A percentile compares a stretch with the other conserved stretches of the same genome.
Evolutionary conservation across 2,797 vertebrate genomes (phyloP).

Genomic region (Hafferia zeledoni): DNA sequence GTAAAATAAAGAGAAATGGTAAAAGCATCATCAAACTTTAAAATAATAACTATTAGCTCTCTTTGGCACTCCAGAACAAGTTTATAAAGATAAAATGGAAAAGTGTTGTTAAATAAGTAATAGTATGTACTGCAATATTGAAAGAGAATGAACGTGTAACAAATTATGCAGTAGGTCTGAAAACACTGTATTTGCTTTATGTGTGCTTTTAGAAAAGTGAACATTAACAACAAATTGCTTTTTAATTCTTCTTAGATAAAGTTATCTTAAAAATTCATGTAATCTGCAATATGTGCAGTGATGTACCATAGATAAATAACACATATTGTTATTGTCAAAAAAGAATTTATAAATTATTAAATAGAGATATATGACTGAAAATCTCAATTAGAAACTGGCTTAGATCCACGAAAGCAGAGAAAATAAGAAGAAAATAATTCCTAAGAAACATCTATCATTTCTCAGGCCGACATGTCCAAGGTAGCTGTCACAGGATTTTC

Average conservation of each 20-base stretch:
- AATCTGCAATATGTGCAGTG: neutral
- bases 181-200: neutral
- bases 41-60: neutral
- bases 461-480: neutral
- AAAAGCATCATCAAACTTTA: neutral
- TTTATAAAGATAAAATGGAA: neutral
- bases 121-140: neutral
- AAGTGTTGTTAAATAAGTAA: neutral
- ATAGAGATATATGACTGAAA: neutral
- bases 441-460: neutral
- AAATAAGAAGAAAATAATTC: neutral
- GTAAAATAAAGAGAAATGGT: neutral
- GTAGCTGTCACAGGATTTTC: neutral
- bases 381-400: neutral
- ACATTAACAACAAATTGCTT: neutral
- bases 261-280: neutral
- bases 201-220: neutral
- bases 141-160: neutral
- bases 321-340: neutral
- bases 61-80: neutral
- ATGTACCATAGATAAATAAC: neutral
- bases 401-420: neutral
- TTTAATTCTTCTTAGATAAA: neutral
- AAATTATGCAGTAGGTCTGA: neutral
- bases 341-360: neutral